These are phyloP conservation scores for Gymnocypris eckloni DNA, from an alignment of 2,797 vertebrate species.

Conservation along the genomic window DNA sequence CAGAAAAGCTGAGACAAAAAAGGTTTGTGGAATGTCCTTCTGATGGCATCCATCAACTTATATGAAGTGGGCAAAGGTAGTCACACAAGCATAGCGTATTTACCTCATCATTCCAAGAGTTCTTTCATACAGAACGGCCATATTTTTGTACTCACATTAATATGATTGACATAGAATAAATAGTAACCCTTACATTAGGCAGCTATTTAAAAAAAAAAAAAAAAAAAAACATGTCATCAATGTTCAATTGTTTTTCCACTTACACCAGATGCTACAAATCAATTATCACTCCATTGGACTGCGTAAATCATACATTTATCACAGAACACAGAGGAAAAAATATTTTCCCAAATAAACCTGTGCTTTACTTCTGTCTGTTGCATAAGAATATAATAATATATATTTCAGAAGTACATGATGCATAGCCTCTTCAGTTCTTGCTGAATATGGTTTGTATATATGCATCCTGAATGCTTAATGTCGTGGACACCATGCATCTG, in stretches of 20 bases:
- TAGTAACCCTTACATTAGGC: not conserved
- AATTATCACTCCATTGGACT: not conserved
- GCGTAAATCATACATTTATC: not conserved
- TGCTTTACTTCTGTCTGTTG: not conserved
- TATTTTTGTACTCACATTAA: not conserved
- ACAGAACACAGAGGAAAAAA: not conserved
- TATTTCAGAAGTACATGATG: not conserved
- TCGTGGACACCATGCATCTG: not conserved
- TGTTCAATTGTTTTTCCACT: not conserved
- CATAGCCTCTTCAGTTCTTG: not conserved
- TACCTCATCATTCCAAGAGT: not conserved
- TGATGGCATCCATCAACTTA: not conserved
- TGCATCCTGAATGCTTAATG: not conserved
- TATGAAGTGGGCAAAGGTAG: not conserved
- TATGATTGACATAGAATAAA: not conserved
- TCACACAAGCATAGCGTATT: not conserved
- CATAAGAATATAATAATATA: not conserved
- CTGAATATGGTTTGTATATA: too few species aligned
- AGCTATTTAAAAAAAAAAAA: not conserved
- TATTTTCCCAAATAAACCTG: not conserved
- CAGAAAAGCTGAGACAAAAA: not conserved
- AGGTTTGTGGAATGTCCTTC: not conserved
- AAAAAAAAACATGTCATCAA: not conserved
- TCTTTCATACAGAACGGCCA: not conserved
- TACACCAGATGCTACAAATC: not conserved